These are phyloP conservation scores for Lepus oiostolus DNA, from an alignment of 2,797 vertebrate genomes.

Conservation along the genomic window DNA sequence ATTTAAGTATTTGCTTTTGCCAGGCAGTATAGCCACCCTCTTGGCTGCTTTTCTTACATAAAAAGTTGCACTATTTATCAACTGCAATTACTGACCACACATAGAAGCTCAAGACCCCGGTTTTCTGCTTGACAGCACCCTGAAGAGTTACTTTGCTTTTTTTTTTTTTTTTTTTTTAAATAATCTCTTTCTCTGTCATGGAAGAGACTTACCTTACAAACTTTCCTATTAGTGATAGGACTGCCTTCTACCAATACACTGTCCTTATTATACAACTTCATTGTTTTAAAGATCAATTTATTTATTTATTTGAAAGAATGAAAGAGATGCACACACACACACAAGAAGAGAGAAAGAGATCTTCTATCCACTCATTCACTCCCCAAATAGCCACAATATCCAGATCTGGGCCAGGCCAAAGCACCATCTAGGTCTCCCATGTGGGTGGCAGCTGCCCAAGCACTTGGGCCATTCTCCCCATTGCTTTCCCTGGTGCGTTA, in stretches of 20 bases:
- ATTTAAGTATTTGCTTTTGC: neutral
- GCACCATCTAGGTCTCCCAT: no score
- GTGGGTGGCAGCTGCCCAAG: no score
- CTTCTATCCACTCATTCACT: no score
- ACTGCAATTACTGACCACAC: neutral
- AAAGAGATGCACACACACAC: no score
- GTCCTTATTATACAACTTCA: no score
- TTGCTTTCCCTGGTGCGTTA: no score
- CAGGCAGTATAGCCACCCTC: neutral
- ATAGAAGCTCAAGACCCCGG: neutral
- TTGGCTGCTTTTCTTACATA: neutral
- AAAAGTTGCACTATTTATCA: neutral
- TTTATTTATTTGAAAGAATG: no score
- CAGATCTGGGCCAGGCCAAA: no score
- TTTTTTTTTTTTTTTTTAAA: neutral
- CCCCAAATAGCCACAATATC: no score
- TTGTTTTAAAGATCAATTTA: no score
- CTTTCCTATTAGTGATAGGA: neutral
- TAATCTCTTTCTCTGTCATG: neutral
- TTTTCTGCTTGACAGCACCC: neutral
- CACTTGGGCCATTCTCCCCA: no score
- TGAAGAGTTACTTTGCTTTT: neutral
- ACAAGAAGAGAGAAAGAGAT: no score
- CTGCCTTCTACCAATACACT: neutral
- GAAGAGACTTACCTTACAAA: neutral